Conservation (phyloP, 2,888 invertebrate genomes). For the Campoletis raptor region DNA sequence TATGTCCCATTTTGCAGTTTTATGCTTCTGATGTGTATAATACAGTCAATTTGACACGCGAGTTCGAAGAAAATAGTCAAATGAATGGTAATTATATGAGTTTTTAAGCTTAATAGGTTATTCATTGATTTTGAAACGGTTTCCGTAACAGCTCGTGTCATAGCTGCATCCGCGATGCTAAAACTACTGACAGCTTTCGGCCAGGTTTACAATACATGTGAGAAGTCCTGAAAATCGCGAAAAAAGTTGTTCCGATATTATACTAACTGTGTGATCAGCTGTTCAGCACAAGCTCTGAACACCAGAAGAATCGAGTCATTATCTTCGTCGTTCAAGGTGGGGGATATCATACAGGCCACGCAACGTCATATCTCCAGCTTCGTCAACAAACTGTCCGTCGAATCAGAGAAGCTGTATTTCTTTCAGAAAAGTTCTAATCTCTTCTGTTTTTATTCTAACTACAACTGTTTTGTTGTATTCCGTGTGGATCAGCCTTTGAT, state of each 20-base stretch:
- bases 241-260: constrained; percentile 4
- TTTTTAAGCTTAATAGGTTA: not conserved
- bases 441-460: constrained; percentile 32
- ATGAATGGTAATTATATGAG: not conserved
- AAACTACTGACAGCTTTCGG: not conserved
- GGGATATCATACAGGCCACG: constrained; percentile 81
- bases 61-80: not conserved
- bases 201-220: not conserved
- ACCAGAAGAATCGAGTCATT: constrained; percentile 65
- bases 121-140: not conserved
- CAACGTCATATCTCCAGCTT: constrained; percentile 78
- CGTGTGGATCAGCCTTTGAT: not conserved
- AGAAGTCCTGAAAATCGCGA: not conserved
- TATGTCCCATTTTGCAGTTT: not conserved
- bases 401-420: constrained; percentile 49
- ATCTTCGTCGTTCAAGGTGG: constrained; percentile 66
- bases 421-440: constrained; percentile 61
- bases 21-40: not conserved
- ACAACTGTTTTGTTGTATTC: not conserved
- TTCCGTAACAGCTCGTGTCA: not conserved
- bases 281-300: constrained; percentile 35
- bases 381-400: constrained; percentile 77
- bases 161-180: not conserved
- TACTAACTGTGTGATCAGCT: constrained; percentile 11
- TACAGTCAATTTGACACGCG: not conserved